These are phyloP conservation scores for Frieseomelitta varia DNA, from an alignment of 1,140 invertebrate species.

Conservation along the genomic window DNA sequence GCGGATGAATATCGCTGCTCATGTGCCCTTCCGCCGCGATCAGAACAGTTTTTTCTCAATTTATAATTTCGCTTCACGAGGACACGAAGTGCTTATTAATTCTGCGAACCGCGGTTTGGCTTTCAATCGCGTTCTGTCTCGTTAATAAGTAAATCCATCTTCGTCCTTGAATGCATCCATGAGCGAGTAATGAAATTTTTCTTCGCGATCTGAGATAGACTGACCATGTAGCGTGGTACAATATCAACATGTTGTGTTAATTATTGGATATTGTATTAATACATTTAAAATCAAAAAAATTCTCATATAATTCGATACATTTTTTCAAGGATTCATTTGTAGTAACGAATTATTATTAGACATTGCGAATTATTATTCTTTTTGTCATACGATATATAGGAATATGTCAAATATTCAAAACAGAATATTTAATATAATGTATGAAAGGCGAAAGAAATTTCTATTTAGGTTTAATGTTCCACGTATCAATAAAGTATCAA, in stretches of 20 bases:
- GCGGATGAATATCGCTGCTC: constrained; percentile 24
- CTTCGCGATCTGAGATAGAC: neutral
- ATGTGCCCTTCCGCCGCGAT: constrained; percentile 7
- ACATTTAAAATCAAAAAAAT: neutral
- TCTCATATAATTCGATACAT: neutral
- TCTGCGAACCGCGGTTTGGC: constrained; percentile 13
- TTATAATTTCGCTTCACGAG: constrained; percentile 66
- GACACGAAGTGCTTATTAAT: constrained; percentile 63
- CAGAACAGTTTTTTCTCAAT: constrained; percentile 54
- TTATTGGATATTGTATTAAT: too few species aligned
- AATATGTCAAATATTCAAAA: too few species aligned
- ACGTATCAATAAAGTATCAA: too few species aligned
- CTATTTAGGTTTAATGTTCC: too few species aligned
- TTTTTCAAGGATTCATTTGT: neutral
- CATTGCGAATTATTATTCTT: too few species aligned
- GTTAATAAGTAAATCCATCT: constrained; percentile 53
- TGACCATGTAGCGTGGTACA: too few species aligned
- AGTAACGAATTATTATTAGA: too few species aligned
- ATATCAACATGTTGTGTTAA: too few species aligned
- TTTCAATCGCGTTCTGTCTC: constrained; percentile 7
- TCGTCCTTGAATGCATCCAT: constrained; percentile 22
- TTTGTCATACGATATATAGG: too few species aligned
- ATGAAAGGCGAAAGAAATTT: too few species aligned
- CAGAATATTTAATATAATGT: too few species aligned
- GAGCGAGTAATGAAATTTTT: neutral